Evolutionary conservation across 92 coral and sea anemone genomes (phyloP).

Genomic region (Paramuricea clavata): DNA sequence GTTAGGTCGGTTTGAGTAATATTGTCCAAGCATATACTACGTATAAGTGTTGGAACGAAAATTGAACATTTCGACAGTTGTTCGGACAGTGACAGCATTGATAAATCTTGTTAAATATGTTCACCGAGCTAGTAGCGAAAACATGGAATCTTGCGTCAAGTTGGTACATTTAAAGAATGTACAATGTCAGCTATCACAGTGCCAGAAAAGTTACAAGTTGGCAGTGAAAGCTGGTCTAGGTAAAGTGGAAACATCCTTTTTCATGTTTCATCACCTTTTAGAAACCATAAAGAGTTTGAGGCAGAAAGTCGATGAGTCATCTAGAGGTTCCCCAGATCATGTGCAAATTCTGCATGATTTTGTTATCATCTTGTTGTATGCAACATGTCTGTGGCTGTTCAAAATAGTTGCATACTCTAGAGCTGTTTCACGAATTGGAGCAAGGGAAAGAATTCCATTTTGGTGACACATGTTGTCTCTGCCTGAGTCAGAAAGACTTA

Average conservation of each 20-base stretch:
- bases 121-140: slow-evolving; percentile 11
- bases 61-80: slow-evolving; percentile 37
- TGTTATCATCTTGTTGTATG: not conserved
- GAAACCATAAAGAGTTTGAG: not conserved
- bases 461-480: slow-evolving; percentile 28
- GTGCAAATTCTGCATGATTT: too few species aligned
- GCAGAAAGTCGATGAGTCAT: not conserved
- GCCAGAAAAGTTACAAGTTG: slow-evolving; percentile 8
- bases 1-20: too few species aligned
- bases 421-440: not conserved
- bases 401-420: not conserved
- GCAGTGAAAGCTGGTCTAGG: slow-evolving; percentile 44
- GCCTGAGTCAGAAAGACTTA: slow-evolving; percentile 26
- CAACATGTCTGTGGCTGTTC: slow-evolving; percentile 2
- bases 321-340: too few species aligned
- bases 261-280: not conserved
- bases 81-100: slow-evolving; percentile 37
- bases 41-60: not conserved
- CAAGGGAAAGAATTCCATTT: not conserved
- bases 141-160: slow-evolving; percentile 16
- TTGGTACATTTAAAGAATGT: slow-evolving; percentile 27
- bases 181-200: slow-evolving; percentile 32
- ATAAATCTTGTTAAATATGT: slow-evolving; percentile 35
- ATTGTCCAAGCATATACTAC: not conserved
- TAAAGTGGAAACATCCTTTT: not conserved